Percentiles rank a stretch among this genome's conserved stretches.
Evolutionary conservation across 2,888 invertebrate genomes (phyloP).

Genomic region (Melangyna quadrimaculata): DNA sequence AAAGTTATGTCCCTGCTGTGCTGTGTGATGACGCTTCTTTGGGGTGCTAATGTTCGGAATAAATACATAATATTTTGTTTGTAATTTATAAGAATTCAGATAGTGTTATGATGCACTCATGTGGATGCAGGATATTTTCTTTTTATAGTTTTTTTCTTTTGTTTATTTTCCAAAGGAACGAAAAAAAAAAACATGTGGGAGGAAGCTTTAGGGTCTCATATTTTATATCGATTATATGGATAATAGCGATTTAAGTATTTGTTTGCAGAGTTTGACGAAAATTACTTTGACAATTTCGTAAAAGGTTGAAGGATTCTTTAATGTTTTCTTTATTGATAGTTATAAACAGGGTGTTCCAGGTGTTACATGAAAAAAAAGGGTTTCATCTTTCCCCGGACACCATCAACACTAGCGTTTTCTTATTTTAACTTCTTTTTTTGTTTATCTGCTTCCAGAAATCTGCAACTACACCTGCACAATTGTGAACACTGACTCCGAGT

Average conservation of each 20-base stretch:
- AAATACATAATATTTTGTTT: constrained; percentile 37
- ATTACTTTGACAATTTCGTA: background rate
- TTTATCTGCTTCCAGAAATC: too few relatives aligned
- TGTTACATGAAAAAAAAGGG: too few relatives aligned
- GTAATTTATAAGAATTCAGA: background rate
- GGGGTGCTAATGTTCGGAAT: constrained; percentile 61
- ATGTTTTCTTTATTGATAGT: too few relatives aligned
- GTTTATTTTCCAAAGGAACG: background rate
- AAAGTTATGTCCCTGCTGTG: background rate
- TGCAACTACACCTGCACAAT: too few relatives aligned
- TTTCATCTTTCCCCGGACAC: too few relatives aligned
- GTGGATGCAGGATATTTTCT: constrained; percentile 1
- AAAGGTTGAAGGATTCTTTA: too few relatives aligned
- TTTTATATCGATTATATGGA: background rate
- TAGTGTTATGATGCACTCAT: constrained; percentile 12
- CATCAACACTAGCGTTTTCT: too few relatives aligned
- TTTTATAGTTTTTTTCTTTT: background rate
- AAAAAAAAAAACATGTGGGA: background rate
- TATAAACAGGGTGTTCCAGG: too few relatives aligned
- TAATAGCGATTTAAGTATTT: background rate
- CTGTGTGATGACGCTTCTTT: background rate
- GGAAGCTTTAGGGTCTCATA: background rate
- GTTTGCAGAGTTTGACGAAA: background rate
- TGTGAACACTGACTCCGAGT: too few relatives aligned
- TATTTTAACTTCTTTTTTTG: too few relatives aligned